phyloP scores from a whole-genome alignment of 2,888 invertebrate genomes.

The Yponomeuta evonymella region DNA sequence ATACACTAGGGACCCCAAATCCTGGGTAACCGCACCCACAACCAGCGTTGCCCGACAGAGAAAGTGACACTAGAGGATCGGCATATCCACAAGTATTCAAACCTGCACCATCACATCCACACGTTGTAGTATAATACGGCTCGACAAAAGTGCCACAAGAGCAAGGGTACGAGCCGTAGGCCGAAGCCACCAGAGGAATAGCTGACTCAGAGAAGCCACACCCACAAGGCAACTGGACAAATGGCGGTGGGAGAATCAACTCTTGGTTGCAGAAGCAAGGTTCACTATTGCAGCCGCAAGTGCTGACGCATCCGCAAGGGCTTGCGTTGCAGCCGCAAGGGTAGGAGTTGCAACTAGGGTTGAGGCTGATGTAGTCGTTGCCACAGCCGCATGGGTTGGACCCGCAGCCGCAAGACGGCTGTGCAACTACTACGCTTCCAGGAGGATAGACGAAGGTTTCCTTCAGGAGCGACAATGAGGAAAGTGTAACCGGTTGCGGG shows the following conservation, averaged over 20 bases:
- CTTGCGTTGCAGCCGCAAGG: not conserved
- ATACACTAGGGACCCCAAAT: not conserved
- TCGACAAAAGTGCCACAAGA: not conserved
- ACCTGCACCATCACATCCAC: not conserved
- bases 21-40: slow-evolving; percentile 1
- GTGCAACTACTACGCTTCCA: not conserved
- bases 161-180: not conserved
- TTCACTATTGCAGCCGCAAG: not conserved
- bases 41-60: not conserved
- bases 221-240: not conserved
- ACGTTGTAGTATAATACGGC: not conserved
- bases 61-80: not conserved
- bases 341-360: not conserved
- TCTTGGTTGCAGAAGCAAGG: slow-evolving; percentile 7
- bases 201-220: slow-evolving; percentile 3
- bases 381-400: not conserved
- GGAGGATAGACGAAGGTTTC: not conserved
- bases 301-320: not conserved
- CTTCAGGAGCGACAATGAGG: not conserved
- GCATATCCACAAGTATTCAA: not conserved
- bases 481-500: not conserved
- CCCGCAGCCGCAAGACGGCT: not conserved
- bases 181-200: not conserved
- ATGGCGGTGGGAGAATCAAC: slow-evolving; percentile 8
- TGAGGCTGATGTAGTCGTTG: not conserved